A percentile compares a stretch with the other conserved stretches of the same genome.
These are phyloP conservation scores for Erithacus rubecula DNA, from an alignment of 2,797 vertebrate species.

Conservation along the genomic window DNA sequence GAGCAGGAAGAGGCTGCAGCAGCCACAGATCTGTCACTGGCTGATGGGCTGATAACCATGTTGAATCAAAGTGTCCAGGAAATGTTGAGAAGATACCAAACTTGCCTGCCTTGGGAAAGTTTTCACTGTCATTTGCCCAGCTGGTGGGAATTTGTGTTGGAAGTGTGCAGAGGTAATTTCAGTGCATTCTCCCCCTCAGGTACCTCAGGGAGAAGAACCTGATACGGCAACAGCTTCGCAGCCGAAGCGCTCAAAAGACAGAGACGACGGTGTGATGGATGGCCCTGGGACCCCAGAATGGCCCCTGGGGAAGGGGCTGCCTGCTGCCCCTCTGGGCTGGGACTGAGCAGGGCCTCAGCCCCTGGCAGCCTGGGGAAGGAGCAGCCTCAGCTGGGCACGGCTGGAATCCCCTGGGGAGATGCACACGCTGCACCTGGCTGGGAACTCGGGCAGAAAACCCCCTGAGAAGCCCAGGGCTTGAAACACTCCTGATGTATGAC, in stretches of 20 bases:
- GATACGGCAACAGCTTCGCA: slow-evolving; percentile 73
- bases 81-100: not conserved
- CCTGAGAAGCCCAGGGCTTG: not conserved
- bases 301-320: rapidly evolving
- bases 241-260: slow-evolving; percentile 70
- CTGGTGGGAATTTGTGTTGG: rapidly evolving
- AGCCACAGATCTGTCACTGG: not conserved
- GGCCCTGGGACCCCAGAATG: rapidly evolving
- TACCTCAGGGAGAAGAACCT: slow-evolving; percentile 79
- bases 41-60: too few species aligned
- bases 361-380: rapidly evolving
- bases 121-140: not conserved
- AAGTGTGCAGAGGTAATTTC: not conserved
- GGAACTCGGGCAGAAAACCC: not conserved
- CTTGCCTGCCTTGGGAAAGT: not conserved
- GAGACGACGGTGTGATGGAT: slow-evolving; percentile 81
- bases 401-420: not conserved
- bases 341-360: not conserved
- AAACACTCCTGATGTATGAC: not conserved
- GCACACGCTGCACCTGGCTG: not conserved
- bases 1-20: not conserved
- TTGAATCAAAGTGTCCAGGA: not conserved
- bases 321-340: not conserved
- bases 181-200: slow-evolving; percentile 49
- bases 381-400: rapidly evolving